Base-by-base conservation (phyloP, 2,888 invertebrate species). In the Cosmia trapezina region DNA sequence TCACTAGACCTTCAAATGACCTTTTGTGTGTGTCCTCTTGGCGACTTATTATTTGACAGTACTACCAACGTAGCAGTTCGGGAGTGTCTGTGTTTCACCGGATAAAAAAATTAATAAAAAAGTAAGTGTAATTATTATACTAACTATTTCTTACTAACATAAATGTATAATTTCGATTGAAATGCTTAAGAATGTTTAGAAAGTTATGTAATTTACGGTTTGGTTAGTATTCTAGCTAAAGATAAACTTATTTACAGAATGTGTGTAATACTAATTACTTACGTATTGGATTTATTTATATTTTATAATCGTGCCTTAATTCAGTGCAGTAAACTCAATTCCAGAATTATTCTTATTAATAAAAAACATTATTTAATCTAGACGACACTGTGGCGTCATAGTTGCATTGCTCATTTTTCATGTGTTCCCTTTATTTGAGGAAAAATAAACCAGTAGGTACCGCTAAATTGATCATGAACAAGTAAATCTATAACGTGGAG, bases 1-100 rank as follows among this genome's bases (percentile, higher is more conserved):
- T 93, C 92, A 92, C 81, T 86, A 91, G 94, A 92, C 96, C 96
- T 96, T 96, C 96, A 96, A 94, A 94, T 93, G 96, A 96, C 96
- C 96, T 96, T 93, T 95, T 75, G 51, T 78, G 88, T 90, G 89
- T 94, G 93, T 93, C 93, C 93, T 92, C 91, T 92, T 88, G 86
- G 83, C 89, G 89, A 90, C 89, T 89, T 88, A 78, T 78, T 87
- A 89, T 91, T 93, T 94, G 94, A 93, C 94, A 94, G 94, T 93
- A 91, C 91, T 91, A 91, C 87, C 88, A 85, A 89, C 89, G 92
- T 91, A 91, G 87, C 91, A 90, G 93, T 91, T 91, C 91, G 91
- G 93, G 92, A 93, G 94, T 95, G 94, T 91, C 91, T 90, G 91
- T 93, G 89, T 91, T 88, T 89, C 87, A 84, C 83, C 81, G 81